Evolutionary conservation across 2,888 invertebrate species (phyloP).

Genomic region (Fragum fragum): DNA sequence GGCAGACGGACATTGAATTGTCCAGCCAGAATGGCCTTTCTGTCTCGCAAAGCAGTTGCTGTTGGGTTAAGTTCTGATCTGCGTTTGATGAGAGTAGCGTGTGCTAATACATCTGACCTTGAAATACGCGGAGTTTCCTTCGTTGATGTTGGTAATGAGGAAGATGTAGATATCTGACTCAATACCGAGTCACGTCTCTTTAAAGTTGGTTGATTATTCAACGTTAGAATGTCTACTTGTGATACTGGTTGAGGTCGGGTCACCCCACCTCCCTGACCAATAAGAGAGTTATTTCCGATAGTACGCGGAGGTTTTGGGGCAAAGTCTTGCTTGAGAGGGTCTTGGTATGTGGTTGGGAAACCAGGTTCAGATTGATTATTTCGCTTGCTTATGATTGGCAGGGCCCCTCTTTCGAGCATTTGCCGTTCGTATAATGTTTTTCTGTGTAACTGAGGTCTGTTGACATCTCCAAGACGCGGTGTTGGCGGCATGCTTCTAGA

Average conservation of each 20-base stretch:
- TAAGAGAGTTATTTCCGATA: conserved; percentile 53
- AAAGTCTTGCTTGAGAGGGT: conserved; percentile 47
- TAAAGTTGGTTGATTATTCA: conserved; percentile 25
- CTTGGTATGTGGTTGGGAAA: conserved; percentile 27
- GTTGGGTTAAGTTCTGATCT: conserved; percentile 48
- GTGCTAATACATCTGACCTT: conserved; percentile 50
- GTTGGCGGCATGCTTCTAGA: conserved; percentile 60
- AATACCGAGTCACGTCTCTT: conserved; percentile 44
- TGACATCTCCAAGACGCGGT: conserved; percentile 47
- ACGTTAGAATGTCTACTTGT: conserved; percentile 14
- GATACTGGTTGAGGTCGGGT: conserved; percentile 26
- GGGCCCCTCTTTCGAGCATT: conserved; percentile 42
- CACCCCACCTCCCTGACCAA: conserved; percentile 32
- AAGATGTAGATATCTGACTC: conserved; percentile 35
- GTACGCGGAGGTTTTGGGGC: conserved; percentile 52
- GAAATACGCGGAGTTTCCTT: background rate
- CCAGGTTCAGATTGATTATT: conserved; percentile 51
- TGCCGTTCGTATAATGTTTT: conserved; percentile 51
- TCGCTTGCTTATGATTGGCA: conserved; percentile 54
- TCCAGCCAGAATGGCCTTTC: conserved; percentile 58
- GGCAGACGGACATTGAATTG: conserved; percentile 61
- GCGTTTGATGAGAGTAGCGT: conserved; percentile 60
- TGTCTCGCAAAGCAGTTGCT: conserved; percentile 36
- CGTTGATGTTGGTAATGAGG: background rate
- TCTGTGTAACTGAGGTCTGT: conserved; percentile 19